Evolutionary conservation across 2,888 invertebrate species (phyloP).

Genomic region (Leptura quadrifasciata): DNA sequence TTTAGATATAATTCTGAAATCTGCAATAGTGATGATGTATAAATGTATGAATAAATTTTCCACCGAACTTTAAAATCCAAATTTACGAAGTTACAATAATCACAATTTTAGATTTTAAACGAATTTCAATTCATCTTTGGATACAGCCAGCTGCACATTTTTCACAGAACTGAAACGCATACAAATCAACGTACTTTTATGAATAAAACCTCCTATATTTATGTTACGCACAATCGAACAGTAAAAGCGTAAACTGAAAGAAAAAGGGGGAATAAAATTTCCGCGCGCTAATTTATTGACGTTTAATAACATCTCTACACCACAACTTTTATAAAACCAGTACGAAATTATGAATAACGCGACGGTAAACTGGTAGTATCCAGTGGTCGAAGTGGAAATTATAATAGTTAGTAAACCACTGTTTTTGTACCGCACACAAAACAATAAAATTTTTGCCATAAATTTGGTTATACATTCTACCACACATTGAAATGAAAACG

Average conservation of each 20-base stretch:
- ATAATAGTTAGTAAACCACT: constrained; percentile 33
- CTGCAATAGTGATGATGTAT: no score
- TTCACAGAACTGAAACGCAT: no score
- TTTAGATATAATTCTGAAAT: no score
- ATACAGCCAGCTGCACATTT: no score
- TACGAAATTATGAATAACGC: constrained; percentile 28
- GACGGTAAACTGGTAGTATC: constrained; percentile 20
- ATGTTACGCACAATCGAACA: no score
- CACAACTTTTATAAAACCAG: neutral
- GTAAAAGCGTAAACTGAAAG: neutral
- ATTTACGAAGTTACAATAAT: no score
- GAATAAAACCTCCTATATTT: no score
- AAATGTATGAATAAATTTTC: no score
- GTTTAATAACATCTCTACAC: neutral
- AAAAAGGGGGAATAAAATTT: neutral
- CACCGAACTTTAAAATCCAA: no score
- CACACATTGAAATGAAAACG: constrained; percentile 56
- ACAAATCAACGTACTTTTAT: no score
- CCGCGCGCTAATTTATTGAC: constrained; percentile 7
- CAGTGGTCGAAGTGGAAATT: constrained; percentile 30
- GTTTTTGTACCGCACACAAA: constrained; percentile 32
- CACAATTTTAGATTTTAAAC: no score
- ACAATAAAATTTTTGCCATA: constrained; percentile 40
- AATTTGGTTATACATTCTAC: constrained; percentile 36
- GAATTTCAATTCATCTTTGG: no score